Conservation (phyloP, 2,797 vertebrate species). For the Phalloptychus januarius region DNA sequence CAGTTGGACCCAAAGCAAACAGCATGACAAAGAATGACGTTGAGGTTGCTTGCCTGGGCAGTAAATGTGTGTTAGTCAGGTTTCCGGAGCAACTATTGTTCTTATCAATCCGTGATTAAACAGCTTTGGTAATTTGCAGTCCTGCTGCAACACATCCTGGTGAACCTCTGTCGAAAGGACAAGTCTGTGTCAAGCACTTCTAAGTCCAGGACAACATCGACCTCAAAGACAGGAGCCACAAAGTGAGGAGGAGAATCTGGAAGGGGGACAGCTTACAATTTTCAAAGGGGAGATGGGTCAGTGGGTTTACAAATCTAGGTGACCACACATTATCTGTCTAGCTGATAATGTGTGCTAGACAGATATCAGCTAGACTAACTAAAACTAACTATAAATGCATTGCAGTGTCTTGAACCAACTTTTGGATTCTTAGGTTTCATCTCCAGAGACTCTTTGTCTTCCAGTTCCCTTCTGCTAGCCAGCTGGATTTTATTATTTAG, state of each 20-base stretch:
- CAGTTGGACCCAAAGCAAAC: constrained; percentile 63
- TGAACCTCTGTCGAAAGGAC: constrained; percentile 54
- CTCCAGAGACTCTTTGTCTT: not conserved
- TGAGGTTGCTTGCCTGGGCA: constrained; percentile 61
- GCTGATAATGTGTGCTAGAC: too few species aligned
- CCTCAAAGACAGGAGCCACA: constrained; percentile 65
- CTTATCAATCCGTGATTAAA: constrained; percentile 75
- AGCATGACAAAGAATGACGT: constrained; percentile 59
- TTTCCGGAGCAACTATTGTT: constrained; percentile 72
- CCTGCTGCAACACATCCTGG: constrained; percentile 69
- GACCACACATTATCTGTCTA: constrained; percentile 4
- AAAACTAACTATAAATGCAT: not conserved
- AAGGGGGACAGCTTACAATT: constrained; percentile 36
- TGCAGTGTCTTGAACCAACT: not conserved
- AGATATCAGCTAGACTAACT: too few species aligned
- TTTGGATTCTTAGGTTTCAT: not conserved
- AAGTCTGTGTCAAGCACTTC: constrained; percentile 39
- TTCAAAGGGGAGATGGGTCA: constrained; percentile 55
- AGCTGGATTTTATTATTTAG: not conserved
- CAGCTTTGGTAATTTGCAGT: constrained; percentile 63
- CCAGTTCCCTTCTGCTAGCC: not conserved
- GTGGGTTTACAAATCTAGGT: constrained; percentile 25
- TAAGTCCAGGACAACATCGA: constrained; percentile 54
- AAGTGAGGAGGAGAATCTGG: constrained; percentile 34
- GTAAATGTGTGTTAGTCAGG: constrained; percentile 56